Base-by-base conservation (phyloP, 2,888 invertebrate species). In the Caenorhabditis virilis region DNA sequence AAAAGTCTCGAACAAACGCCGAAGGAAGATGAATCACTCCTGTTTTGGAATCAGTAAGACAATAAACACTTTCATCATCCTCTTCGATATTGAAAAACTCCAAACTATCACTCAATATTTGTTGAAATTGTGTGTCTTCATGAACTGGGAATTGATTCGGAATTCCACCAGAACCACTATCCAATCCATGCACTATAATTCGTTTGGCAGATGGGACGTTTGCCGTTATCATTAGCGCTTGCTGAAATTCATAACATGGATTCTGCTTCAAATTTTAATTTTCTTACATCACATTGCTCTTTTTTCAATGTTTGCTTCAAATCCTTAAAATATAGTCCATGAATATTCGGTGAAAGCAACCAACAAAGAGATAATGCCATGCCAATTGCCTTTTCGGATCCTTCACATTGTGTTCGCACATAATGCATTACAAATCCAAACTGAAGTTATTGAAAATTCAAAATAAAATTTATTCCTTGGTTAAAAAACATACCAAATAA, bases 181-280 rank as follows among this genome's bases (percentile, higher is more conserved):
- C 80, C 6, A 80, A 72, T 1, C 82, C 82, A 46, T 82, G 80
- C 1, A 82, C 79, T 42, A 82, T 74, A 30, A 82, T 94, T 85
- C 97, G 98, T 85, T 99, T 99, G 0, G 98, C 95, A 1, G 95
- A 95, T 0, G 98, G 98, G 16, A 99, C 95, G 85, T 98, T 98
- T 4, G 98, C 98, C 0, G 97, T 97, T 1, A 99, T 87, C 68
- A 99, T 86, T 79, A 99, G 91, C 0, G 95, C 94, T 0, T 97
- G 86, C 87, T 87, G 74, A 46, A 84, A 77, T 35, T 7, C 2
- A 0, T 25, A 11, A 18, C 5, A 18, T n/a, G 16, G 5, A 13
- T 36, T n/a, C 5, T 26, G 7, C n/a, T 11, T 26, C 6, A 13
- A 16, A 7, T 50, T 35, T 20, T 18, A 18, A 2, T 22, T n/a